Evolutionary conservation across 2,797 vertebrate genomes (phyloP), one percentile per base, ranked within the genome.

Genomic region (Melanotaenia nigrans): DNA sequence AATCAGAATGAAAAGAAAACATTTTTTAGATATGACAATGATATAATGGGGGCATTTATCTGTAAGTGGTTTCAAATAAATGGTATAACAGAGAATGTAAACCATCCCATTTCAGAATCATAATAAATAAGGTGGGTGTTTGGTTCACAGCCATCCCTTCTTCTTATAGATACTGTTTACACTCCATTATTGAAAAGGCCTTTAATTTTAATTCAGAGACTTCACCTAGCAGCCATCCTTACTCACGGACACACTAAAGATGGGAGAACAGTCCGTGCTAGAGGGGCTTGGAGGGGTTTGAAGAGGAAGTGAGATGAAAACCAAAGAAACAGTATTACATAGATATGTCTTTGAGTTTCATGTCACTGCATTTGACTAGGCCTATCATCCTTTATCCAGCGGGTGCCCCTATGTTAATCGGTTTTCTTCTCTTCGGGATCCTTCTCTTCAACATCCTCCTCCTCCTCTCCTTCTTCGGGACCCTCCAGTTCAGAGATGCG

Each of bases 361-460:
- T 74, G 85, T 88, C 86, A 85, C 84, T 62, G 77, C 82, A 53
- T 84, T 81, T 75, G 79, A 86, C 82, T 70, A 51, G 79, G 76
- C 84, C 87, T 62, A 71, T 82, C 77, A 83, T 76, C 81, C 75
- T 84, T 71, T 61, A 75, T 82, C 78, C 65, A 14, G 42, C 8
- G n/a, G 66, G 63, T 65, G 75, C 75, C 64, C 83, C 86, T 68
- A 61, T 24, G 65, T 97, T 96, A 99, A 94, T 99, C 96, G 14
- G 88, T 95, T 91, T 99, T 99, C 93, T 99, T 99, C 85, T 96
- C 95, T 18, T 90, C 70, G 0, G 91, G 82, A 82, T 92, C 92
- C 83, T 99, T 98, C 87, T 96, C 95, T 55, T 75, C 88, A 14
- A 71, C 82, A 59, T 89, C 89, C 4, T 81, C 85, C 2, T 89